Evolutionary conservation across 1,140 invertebrate genomes (phyloP), one percentile per base, ranked within the genome.

Genomic region (Acyrthosiphon pisum): DNA sequence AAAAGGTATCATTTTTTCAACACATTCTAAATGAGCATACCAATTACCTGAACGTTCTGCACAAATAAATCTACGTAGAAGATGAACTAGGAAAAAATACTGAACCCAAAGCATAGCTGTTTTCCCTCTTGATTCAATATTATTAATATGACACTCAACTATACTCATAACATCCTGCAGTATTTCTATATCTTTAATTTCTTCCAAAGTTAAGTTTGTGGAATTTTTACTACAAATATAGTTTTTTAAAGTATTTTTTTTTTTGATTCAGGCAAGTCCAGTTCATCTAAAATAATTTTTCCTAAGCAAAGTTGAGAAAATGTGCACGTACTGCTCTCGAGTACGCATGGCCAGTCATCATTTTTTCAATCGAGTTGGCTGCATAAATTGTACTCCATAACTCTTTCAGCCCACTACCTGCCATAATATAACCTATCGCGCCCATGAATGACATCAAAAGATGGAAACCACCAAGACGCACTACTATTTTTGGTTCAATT

Each of bases 391-490:
- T 46, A n/a, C 1, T 48, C 76, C 76, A 93, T 83, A 83, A 23
- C 1, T 93, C 91, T 46, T 30, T 81, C 18, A 93, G n/a, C 0
- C 91, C 81, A 84, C 92, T 87, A 14, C 84, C 83, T 0, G 41
- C 60, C 68, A 93, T 93, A 8, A 93, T 83, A 14, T 90, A 68
- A 46, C 88, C 93, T 48, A 93, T 87, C 1, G 83, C 1, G 14
- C 87, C 93, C 60, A 93, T 76, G 18, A 89, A 93, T 20, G 86
- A 90, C 93, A 93, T 93, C 1, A 93, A 26, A 37, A 81, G 37
- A 93, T 93, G 93, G 6, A 93, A 90, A 23, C 93, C 93, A 35
- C 93, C 93, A n/a, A 93, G 88, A 14, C 93, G 11, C 1, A 90
- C 46, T 26, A 84, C 83, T 26, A 84, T 46, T 86, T 86, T 26